Evolutionary conservation across 1,140 invertebrate species (phyloP).

Genomic region (Tyrophagus putrescentiae): DNA sequence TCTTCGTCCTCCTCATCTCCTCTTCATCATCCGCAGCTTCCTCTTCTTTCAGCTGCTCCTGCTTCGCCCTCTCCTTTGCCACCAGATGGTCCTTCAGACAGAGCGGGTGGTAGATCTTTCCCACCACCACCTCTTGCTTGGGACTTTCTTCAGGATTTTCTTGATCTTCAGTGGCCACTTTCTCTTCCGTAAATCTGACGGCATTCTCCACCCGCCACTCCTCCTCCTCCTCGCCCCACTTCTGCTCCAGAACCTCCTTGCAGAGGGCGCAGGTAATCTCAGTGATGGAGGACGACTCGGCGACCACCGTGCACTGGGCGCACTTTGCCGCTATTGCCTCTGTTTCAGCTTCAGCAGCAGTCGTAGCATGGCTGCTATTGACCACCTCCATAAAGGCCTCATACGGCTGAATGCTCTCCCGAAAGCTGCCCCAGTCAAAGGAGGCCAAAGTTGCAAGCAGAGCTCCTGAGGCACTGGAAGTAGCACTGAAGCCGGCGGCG

Average conservation of each 20-base stretch:
- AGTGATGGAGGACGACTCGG: slow-evolving; percentile 12
- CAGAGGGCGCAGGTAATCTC: slow-evolving; percentile 60
- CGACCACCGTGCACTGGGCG: slow-evolving; percentile 35
- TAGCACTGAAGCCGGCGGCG: slow-evolving; percentile 16
- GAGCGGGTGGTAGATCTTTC: slow-evolving; percentile 26
- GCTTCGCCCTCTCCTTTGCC: slow-evolving; percentile 15
- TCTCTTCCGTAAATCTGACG: slow-evolving; percentile 52
- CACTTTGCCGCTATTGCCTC: neutral
- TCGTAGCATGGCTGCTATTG: neutral
- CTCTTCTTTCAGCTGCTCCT: slow-evolving; percentile 17
- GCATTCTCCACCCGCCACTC: slow-evolving; percentile 85
- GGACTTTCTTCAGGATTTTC: too few relatives aligned
- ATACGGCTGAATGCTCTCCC: slow-evolving; percentile 20
- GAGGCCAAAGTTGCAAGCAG: slow-evolving; percentile 26
- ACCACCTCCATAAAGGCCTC: neutral
- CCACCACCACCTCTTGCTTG: too few relatives aligned
- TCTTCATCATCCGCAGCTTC: neutral
- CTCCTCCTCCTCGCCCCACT: slow-evolving; percentile 86
- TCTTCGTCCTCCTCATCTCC: too few relatives aligned
- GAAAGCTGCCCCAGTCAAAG: slow-evolving; percentile 30
- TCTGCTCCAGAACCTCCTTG: slow-evolving; percentile 74
- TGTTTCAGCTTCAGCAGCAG: neutral
- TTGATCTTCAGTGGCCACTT: neutral
- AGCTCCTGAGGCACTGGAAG: slow-evolving; percentile 18
- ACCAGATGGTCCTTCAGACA: slow-evolving; percentile 25